Conservation (phyloP, 2,797 vertebrate species). For the Scyliorhinus canicula region DNA sequence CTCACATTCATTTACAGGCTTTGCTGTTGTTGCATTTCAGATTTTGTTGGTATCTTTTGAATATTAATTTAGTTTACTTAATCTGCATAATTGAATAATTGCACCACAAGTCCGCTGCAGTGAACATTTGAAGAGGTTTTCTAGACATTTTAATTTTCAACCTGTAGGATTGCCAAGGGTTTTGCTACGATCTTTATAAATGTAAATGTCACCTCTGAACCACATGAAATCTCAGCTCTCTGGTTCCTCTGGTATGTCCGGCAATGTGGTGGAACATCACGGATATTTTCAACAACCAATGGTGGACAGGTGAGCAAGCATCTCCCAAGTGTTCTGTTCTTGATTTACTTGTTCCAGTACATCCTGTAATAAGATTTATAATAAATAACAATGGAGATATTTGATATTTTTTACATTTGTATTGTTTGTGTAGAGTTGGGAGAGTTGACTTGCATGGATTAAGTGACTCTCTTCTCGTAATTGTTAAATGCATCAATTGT, state of each 20-base stretch:
- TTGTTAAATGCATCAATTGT: neutral
- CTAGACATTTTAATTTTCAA: conserved; percentile 7
- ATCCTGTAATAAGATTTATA: neutral
- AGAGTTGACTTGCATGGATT: neutral
- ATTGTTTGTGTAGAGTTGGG: neutral
- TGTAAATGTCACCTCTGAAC: conserved; percentile 85
- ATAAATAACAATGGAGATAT: neutral
- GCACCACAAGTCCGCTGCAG: neutral
- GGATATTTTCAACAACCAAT: conserved; percentile 85
- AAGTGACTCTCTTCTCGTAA: neutral
- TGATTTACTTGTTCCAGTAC: neutral
- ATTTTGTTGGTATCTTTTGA: neutral
- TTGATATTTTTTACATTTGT: neutral
- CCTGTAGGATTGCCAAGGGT: conserved; percentile 62
- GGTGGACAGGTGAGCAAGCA: conserved; percentile 79
- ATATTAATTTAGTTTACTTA: neutral
- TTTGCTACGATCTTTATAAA: conserved; percentile 88
- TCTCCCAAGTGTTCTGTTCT: neutral
- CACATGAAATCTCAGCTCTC: conserved; percentile 87
- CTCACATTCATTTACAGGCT: neutral
- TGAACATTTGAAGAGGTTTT: neutral
- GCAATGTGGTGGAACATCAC: conserved; percentile 84
- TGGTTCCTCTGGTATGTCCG: conserved; percentile 98
- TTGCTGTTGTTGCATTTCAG: neutral
- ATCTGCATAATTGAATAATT: neutral